phyloP scores from a whole-genome alignment of 2,113 vertebrate genomes.

The Butorides virescens region DNA sequence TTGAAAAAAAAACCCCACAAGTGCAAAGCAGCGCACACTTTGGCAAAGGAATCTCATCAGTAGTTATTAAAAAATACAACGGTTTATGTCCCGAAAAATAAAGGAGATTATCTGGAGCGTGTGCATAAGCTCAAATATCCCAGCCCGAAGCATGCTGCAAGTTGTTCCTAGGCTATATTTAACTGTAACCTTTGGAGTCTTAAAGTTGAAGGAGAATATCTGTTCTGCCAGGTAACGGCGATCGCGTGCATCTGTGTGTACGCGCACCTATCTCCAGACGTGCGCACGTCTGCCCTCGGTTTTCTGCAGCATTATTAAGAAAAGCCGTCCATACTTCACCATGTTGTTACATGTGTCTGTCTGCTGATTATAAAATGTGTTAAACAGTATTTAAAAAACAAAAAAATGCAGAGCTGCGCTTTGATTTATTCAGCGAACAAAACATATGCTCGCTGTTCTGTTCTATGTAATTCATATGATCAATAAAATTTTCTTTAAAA shows the following conservation, averaged over 20 bases:
- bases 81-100: constrained; percentile 30
- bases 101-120: constrained; percentile 29
- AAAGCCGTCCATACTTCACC: constrained; percentile 79
- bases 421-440: constrained; percentile 86
- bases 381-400: constrained; percentile 84
- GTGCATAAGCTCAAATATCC: constrained; percentile 46
- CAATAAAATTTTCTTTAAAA: constrained; percentile 79
- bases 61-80: constrained; percentile 14
- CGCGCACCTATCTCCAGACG: accelerated
- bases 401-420: constrained; percentile 78
- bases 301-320: constrained; percentile 72
- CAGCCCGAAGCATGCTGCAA: constrained; percentile 43
- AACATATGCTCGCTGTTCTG: constrained; percentile 85
- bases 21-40: not conserved
- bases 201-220: not conserved
- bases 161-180: constrained; percentile 43
- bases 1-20: not conserved
- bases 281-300: constrained; percentile 41
- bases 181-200: constrained; percentile 53
- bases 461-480: constrained; percentile 82
- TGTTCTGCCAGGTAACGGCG: constrained; percentile 3
- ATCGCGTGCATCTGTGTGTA: not conserved
- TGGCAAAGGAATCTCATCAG: not conserved
- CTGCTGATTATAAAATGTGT: constrained; percentile 86
- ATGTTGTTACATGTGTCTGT: constrained; percentile 82